Conservation (phyloP, 1,140 invertebrate species). For the Microplitis demolitor region DNA sequence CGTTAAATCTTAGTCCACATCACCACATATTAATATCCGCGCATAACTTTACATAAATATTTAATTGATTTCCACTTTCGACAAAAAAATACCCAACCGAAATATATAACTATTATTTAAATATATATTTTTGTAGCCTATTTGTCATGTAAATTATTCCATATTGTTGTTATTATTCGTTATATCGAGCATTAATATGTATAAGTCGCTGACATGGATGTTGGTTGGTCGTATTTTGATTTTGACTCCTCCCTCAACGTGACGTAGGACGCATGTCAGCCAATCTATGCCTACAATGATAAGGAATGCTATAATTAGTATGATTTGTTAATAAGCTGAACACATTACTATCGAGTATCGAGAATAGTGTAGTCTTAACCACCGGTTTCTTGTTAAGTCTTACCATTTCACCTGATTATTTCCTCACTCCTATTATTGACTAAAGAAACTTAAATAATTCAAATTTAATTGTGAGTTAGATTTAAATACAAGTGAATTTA, state of each 20-base stretch:
- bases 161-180: neutral
- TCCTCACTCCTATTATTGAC: too few relatives aligned
- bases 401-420: too few relatives aligned
- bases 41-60: neutral
- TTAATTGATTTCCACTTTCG: neutral
- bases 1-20: neutral
- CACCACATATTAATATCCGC: neutral
- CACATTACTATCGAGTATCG: conserved; percentile 17
- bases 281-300: conserved; percentile 49
- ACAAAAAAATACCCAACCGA: neutral
- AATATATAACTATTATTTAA: neutral
- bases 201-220: conserved; percentile 33
- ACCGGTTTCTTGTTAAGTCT: too few relatives aligned
- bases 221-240: conserved; percentile 43
- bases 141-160: too few relatives aligned
- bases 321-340: conserved; percentile 53
- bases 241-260: conserved; percentile 43
- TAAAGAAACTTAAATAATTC: too few relatives aligned
- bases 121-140: neutral
- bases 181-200: too few relatives aligned
- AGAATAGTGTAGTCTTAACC: too few relatives aligned
- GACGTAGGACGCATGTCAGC: conserved; percentile 22
- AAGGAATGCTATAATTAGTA: conserved; percentile 55
- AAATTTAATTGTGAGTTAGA: too few relatives aligned
- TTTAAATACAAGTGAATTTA: too few relatives aligned